Percentiles rank a stretch among this genome's conserved stretches.
phyloP scores from a whole-genome alignment of 2,888 invertebrate genomes.

The Phytoseiulus persimilis region DNA sequence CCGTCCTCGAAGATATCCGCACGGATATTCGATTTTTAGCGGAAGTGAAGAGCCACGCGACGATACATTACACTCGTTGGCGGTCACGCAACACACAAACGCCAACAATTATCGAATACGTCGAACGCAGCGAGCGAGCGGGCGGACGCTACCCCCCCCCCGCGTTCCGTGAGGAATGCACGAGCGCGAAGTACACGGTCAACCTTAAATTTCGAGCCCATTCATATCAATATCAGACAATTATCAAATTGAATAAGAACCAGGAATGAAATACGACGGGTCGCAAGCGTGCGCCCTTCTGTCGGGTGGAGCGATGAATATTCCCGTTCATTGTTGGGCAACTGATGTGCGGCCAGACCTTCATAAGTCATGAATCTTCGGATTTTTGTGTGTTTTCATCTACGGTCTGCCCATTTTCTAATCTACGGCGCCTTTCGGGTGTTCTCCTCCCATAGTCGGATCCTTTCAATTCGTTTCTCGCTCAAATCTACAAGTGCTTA shows the following conservation, averaged over 20 bases:
- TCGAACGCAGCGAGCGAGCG: too few relatives aligned
- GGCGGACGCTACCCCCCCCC: not conserved
- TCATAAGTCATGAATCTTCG: not conserved
- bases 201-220: not conserved
- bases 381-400: slow-evolving; percentile 5
- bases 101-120: not conserved
- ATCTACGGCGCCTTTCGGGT: not conserved
- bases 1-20: not conserved
- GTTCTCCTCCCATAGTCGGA: not conserved
- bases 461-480: not conserved
- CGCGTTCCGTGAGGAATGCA: not conserved
- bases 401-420: not conserved
- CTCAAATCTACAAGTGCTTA: not conserved
- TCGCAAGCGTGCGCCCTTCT: not conserved
- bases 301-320: not conserved
- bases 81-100: not conserved
- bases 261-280: not conserved
- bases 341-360: not conserved
- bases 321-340: not conserved
- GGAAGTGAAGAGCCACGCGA: not conserved
- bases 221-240: slow-evolving; percentile 5
- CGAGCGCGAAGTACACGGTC: not conserved
- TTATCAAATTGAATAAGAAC: not conserved
- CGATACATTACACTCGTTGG: not conserved
- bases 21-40: not conserved